Base-by-base conservation (phyloP, 2,113 vertebrate genomes). In the Datnioides undecimradiatus region DNA sequence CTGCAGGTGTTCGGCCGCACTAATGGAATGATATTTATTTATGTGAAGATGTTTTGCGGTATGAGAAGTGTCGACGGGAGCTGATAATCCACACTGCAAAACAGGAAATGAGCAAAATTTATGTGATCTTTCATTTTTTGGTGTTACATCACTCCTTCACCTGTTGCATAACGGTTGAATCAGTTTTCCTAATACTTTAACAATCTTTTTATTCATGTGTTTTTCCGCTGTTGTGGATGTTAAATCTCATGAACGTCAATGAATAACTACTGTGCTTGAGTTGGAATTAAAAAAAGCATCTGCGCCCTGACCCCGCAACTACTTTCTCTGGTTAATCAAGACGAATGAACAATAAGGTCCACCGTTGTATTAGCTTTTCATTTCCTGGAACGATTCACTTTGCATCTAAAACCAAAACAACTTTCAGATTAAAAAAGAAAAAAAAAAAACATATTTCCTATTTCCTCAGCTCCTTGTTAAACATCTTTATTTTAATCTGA, bases 21-120 rank as follows among this genome's bases (percentile, higher is more conserved):
- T 86, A 87, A 92, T 82, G 79, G 67, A 88, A 83, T 36, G 59
- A 84, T 81, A 76, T 84, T 83, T 84, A 87, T 78, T 68, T 59
- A 54, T 72, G 58, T 64, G 41, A 43, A 85, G 49, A 79, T 34
- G 73, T 64, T 57, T 33, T 54, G 38, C 4, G 5, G 3, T 19
- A 63, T 25, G 31, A 71, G 27, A 59, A n/a, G 6, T 21, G 49
- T 74, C n/a, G 79, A 43, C 45, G 8, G 2, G 1, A 6, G n/a
- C 34, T 36, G 21, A 69, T 17, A 27, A 65, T 55, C 19, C 9
- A n/a, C 8, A 34, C 5, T 60, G 38, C 13, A 60, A 8, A 25
- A 6, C 21, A 51, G 29, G 5, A 59, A 63, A 73, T 23, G 19
- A 12, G 6, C 3, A 60, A 52, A 8, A 57, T 19, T 19, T 10